Conservation (phyloP, 2,888 invertebrate genomes). For the Siphlonurus alternatus region DNA sequence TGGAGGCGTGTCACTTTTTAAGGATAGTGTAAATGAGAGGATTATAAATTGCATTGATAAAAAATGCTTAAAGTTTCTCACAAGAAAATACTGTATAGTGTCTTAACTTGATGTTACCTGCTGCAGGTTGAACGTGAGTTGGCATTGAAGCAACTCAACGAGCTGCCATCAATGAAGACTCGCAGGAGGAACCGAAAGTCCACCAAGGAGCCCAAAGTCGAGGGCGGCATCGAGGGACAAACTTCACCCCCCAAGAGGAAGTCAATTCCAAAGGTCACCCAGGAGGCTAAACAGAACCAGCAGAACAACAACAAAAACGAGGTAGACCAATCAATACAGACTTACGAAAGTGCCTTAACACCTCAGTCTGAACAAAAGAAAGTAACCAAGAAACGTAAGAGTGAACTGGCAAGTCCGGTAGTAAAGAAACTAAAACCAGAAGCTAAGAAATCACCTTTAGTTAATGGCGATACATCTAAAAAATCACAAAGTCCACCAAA, state of each 20-base stretch:
- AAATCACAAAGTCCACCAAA: too few relatives aligned
- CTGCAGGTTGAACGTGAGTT: constrained; percentile 36
- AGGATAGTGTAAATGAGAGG: too few relatives aligned
- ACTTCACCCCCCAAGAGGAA: neutral
- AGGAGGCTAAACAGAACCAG: neutral
- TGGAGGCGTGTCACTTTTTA: too few relatives aligned
- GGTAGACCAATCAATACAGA: neutral
- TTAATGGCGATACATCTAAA: neutral
- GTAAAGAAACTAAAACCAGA: neutral
- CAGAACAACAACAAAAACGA: neutral
- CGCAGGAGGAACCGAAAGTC: too few relatives aligned
- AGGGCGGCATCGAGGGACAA: too few relatives aligned
- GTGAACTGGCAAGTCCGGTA: neutral
- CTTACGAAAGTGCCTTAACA: neutral
- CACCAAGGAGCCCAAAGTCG: too few relatives aligned
- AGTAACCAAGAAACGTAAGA: neutral
- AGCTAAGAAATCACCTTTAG: neutral
- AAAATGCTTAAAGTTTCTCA: too few relatives aligned
- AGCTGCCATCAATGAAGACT: constrained; percentile 25
- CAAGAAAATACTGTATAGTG: too few relatives aligned
- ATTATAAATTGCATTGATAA: too few relatives aligned
- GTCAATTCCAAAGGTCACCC: neutral
- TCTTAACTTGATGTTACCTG: too few relatives aligned
- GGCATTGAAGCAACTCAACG: constrained; percentile 36
- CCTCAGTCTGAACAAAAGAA: neutral